Percentiles rank a stretch among this genome's conserved stretches.
Conservation (phyloP, 2,888 invertebrate species). For the Thalpophila matura region DNA sequence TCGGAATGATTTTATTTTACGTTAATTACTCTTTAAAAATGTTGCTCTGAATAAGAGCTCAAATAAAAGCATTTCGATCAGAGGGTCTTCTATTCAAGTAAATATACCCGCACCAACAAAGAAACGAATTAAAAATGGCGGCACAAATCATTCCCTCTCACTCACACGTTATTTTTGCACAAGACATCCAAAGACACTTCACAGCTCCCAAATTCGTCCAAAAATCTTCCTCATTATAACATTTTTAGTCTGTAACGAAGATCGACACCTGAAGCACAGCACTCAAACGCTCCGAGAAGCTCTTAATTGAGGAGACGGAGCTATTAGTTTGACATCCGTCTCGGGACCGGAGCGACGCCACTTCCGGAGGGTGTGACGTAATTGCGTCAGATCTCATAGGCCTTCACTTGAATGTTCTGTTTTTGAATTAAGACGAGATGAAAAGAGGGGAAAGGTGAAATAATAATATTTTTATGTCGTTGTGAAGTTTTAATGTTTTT, state of each 20-base stretch:
- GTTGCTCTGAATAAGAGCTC: too few species aligned
- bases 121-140: too few species aligned
- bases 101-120: too few species aligned
- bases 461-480: background rate
- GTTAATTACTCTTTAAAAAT: too few species aligned
- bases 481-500: background rate
- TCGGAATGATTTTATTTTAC: too few species aligned
- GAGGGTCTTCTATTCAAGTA: too few species aligned
- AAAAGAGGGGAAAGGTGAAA: background rate
- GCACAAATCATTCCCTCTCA: too few species aligned
- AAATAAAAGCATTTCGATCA: too few species aligned
- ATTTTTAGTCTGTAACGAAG: conserved; percentile 18
- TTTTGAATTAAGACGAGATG: conserved; percentile 39
- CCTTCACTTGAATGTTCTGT: conserved; percentile 38
- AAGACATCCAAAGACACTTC: too few species aligned
- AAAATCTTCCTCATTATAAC: background rate
- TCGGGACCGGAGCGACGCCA: conserved; percentile 46
- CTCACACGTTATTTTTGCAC: too few species aligned
- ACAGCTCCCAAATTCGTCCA: background rate
- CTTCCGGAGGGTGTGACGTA: conserved; percentile 60
- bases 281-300: conserved; percentile 18
- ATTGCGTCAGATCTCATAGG: conserved; percentile 56
- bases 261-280: conserved; percentile 16
- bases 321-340: conserved; percentile 52
- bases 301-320: conserved; percentile 54